These are phyloP conservation scores for Brachyistius frenatus DNA, from an alignment of 2,113 vertebrate genomes.

Conservation along the genomic window DNA sequence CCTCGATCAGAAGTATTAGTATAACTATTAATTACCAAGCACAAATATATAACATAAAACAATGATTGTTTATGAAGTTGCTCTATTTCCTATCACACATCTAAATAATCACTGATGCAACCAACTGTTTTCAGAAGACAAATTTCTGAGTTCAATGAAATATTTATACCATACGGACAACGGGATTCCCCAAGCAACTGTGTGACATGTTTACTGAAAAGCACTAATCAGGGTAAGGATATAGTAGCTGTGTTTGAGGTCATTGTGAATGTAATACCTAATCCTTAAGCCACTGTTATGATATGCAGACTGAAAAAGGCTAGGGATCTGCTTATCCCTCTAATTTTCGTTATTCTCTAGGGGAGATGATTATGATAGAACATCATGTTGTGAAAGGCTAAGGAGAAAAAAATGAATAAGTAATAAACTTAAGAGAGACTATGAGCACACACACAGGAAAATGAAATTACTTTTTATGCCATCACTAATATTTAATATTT, in stretches of 20 bases:
- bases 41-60: too few relatives aligned
- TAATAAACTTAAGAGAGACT: constrained; percentile 75
- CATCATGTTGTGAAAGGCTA: constrained; percentile 72
- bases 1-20: too few relatives aligned
- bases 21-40: too few relatives aligned
- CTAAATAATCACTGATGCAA: too few relatives aligned
- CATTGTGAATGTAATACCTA: constrained; percentile 8
- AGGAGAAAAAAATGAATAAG: constrained; percentile 74
- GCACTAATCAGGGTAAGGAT: neutral
- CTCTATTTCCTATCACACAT: too few relatives aligned
- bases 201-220: neutral
- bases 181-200: neutral
- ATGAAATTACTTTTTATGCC: constrained; percentile 74
- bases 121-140: too few relatives aligned
- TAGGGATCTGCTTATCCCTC: constrained; percentile 39
- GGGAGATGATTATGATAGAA: constrained; percentile 68
- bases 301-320: constrained; percentile 21
- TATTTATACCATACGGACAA: neutral
- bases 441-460: constrained; percentile 69
- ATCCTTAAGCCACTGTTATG: constrained; percentile 48
- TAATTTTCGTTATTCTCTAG: constrained; percentile 60
- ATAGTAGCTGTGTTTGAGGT: constrained; percentile 16
- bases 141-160: too few relatives aligned
- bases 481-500: constrained; percentile 80
- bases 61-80: too few relatives aligned